These are phyloP conservation scores for Alca torda DNA, from an alignment of 2,797 vertebrate genomes.

Conservation along the genomic window DNA sequence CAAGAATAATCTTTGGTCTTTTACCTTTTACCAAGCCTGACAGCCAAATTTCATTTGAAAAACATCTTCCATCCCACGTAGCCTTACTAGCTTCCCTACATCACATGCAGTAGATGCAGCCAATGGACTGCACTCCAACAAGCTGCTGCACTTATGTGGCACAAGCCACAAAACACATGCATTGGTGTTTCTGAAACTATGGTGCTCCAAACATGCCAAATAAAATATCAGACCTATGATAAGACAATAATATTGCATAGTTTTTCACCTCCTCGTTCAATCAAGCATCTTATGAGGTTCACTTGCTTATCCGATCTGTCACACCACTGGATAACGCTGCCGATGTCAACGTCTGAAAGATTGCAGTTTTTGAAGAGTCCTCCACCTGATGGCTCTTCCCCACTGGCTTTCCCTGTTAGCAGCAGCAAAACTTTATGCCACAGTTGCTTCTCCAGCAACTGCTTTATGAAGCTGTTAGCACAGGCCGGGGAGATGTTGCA, in stretches of 20 bases:
- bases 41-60: not conserved
- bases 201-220: not conserved
- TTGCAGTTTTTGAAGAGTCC: constrained; percentile 66
- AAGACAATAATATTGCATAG: not conserved
- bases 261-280: constrained; percentile 77
- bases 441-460: constrained; percentile 71
- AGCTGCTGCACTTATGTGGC: not conserved
- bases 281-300: constrained; percentile 70
- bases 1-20: not conserved
- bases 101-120: not conserved
- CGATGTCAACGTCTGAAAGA: constrained; percentile 73
- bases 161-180: not conserved
- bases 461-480: constrained; percentile 72
- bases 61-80: not conserved
- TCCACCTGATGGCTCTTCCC: not conserved
- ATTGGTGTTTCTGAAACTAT: not conserved
- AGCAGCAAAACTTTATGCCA: constrained; percentile 77
- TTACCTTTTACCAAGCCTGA: not conserved
- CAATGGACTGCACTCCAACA: not conserved
- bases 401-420: constrained; percentile 67
- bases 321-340: constrained; percentile 60
- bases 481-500: constrained; percentile 65
- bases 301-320: constrained; percentile 23
- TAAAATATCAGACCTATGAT: not conserved
- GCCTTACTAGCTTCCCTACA: not conserved